Evolutionary conservation across 1,140 invertebrate species (phyloP).

Genomic region (Aphis gossypii): DNA sequence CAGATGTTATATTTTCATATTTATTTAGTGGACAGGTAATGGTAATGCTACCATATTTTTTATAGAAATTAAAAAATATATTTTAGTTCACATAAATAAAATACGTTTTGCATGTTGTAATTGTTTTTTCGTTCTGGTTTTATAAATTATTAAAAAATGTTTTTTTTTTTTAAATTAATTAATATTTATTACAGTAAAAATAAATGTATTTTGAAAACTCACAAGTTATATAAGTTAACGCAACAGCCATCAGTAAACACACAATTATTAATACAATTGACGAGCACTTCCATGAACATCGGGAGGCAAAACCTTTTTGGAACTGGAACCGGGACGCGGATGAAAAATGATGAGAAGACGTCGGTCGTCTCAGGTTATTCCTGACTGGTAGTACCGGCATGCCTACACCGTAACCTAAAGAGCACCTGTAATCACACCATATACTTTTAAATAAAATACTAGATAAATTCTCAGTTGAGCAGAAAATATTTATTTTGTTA

Average conservation of each 20-base stretch:
- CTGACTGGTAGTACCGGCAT: constrained; percentile 77
- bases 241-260: constrained; percentile 79
- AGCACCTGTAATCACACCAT: constrained; percentile 64
- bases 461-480: neutral
- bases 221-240: constrained; percentile 89
- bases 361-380: constrained; percentile 73
- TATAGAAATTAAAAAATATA: too few relatives aligned
- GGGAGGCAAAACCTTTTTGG: constrained; percentile 83
- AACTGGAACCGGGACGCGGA: constrained; percentile 79
- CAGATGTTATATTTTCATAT: neutral
- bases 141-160: neutral
- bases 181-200: neutral
- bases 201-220: constrained; percentile 62
- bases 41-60: too few relatives aligned
- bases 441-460: neutral
- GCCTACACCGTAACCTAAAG: constrained; percentile 71
- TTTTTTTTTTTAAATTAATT: neutral
- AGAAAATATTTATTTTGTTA: neutral
- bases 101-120: neutral
- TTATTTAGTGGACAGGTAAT: too few relatives aligned
- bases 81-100: neutral
- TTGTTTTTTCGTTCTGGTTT: neutral
- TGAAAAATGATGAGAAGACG: constrained; percentile 71
- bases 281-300: constrained; percentile 89
- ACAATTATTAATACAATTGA: constrained; percentile 85